Evolutionary conservation across 2,113 vertebrate species (phyloP).

Genomic region (Istiophorus platypterus): DNA sequence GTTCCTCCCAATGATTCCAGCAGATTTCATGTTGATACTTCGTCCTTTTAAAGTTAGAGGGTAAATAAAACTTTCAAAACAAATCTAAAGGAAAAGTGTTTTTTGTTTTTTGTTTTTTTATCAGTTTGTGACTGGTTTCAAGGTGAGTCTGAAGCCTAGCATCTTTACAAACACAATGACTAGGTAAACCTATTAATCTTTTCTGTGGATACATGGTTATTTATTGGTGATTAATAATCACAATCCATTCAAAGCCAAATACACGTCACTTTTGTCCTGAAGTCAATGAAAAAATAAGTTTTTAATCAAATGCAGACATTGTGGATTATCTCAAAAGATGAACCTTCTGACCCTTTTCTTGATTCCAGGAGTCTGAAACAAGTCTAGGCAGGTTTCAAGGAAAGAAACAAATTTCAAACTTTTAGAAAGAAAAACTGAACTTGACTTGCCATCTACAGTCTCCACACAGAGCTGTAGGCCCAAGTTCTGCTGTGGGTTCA

Average conservation of each 20-base stretch:
- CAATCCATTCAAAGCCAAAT: neutral
- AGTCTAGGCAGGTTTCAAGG: constrained; percentile 8
- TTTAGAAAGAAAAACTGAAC: constrained; percentile 19
- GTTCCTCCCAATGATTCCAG: constrained; percentile 93
- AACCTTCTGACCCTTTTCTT: constrained; percentile 24
- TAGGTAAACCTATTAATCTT: neutral
- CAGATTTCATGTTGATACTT: constrained; percentile 95
- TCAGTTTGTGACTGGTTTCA: constrained; percentile 21
- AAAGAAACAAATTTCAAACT: constrained; percentile 15
- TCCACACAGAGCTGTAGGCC: constrained; percentile 96
- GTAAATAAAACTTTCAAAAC: constrained; percentile 41
- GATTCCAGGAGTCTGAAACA: constrained; percentile 5
- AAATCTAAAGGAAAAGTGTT: neutral
- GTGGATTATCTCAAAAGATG: constrained; percentile 5
- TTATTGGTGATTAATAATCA: constrained; percentile 5
- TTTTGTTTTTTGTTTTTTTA: no score
- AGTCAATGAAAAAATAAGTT: neutral
- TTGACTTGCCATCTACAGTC: constrained; percentile 92
- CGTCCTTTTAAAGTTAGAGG: constrained; percentile 84
- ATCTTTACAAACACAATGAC: neutral
- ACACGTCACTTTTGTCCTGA: neutral
- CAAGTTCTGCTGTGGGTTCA: constrained; percentile 97
- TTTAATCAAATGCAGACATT: constrained; percentile 17
- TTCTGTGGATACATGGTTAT: constrained; percentile 17
- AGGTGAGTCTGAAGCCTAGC: neutral